Evolutionary conservation across 2,797 vertebrate species (phyloP).

Genomic region (Pempheris klunzingeri): DNA sequence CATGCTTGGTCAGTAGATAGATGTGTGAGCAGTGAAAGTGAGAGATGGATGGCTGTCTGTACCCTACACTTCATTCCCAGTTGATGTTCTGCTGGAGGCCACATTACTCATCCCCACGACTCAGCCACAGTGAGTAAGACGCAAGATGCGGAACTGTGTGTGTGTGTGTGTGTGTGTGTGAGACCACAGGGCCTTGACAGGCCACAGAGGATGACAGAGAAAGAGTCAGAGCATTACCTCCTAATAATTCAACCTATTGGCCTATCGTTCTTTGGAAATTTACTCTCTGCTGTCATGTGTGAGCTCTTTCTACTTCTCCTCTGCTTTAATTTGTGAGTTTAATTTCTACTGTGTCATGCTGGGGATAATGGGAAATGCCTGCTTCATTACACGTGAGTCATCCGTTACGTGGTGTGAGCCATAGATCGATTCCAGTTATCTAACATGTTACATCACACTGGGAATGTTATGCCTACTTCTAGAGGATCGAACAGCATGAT

Average conservation of each 20-base stretch:
- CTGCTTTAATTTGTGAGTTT: slow-evolving; percentile 50
- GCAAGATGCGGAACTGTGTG: slow-evolving; percentile 20
- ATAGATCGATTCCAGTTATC: slow-evolving; percentile 54
- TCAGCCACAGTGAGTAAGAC: slow-evolving; percentile 59
- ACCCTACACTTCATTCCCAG: slow-evolving; percentile 72
- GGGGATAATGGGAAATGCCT: slow-evolving; percentile 41
- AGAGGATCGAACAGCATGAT: slow-evolving; percentile 25
- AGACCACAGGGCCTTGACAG: slow-evolving; percentile 31
- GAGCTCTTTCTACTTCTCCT: slow-evolving; percentile 26
- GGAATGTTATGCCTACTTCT: slow-evolving; percentile 23
- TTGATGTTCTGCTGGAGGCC: slow-evolving; percentile 75
- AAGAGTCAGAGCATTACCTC: slow-evolving; percentile 51
- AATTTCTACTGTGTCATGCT: slow-evolving; percentile 45
- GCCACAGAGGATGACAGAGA: slow-evolving; percentile 52
- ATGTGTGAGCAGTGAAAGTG: slow-evolving; percentile 67
- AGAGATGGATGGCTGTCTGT: slow-evolving; percentile 76
- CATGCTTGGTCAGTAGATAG: slow-evolving; percentile 57
- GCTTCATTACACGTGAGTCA: slow-evolving; percentile 55
- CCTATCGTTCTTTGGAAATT: slow-evolving; percentile 43
- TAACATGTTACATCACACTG: slow-evolving; percentile 52
- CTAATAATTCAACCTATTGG: slow-evolving; percentile 69
- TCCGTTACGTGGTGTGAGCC: slow-evolving; percentile 34
- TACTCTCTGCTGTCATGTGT: slow-evolving; percentile 26
- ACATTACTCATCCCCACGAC: slow-evolving; percentile 75
- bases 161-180: slow-evolving; percentile 22